Evolutionary conservation across 2,797 vertebrate species (phyloP).

Genomic region (Leptodactylus fallax): DNA sequence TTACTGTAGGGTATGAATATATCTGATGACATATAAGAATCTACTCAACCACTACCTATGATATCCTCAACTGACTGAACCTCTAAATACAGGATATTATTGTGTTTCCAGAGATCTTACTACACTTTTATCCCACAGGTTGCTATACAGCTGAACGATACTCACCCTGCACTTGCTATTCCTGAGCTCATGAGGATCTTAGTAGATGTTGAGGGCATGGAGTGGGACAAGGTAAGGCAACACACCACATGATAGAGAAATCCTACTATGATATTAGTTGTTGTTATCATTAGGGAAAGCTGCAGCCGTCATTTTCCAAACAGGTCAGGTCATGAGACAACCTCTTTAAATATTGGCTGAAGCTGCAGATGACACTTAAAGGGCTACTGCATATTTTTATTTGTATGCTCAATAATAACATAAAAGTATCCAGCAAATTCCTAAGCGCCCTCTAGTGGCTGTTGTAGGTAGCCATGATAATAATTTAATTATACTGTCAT

Average conservation of each 20-base stretch:
- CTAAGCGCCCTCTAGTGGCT: background rate
- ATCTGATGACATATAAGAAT: background rate
- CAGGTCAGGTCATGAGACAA: too few relatives aligned
- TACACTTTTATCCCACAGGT: slow-evolving; percentile 78
- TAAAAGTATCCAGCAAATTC: background rate
- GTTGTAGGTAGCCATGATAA: background rate
- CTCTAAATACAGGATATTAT: background rate
- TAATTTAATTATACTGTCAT: background rate
- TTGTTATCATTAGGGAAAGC: too few relatives aligned
- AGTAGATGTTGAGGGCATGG: slow-evolving; percentile 89
- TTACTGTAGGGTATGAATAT: background rate
- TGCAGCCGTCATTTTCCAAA: too few relatives aligned
- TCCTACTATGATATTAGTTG: too few relatives aligned
- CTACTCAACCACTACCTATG: background rate
- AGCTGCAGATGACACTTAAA: too few relatives aligned
- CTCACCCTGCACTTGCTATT: slow-evolving; percentile 94
- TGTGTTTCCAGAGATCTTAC: background rate
- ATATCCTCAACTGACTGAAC: background rate
- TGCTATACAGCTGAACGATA: slow-evolving; percentile 97
- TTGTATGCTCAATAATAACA: too few relatives aligned
- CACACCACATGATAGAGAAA: background rate
- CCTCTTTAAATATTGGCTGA: too few relatives aligned
- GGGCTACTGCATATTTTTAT: too few relatives aligned
- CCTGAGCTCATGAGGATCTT: slow-evolving; percentile 96
- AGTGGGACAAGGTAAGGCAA: slow-evolving; percentile 86